These are phyloP conservation scores for Lasioglossum zephyrum DNA, from an alignment of 2,888 invertebrate genomes.

Conservation along the genomic window DNA sequence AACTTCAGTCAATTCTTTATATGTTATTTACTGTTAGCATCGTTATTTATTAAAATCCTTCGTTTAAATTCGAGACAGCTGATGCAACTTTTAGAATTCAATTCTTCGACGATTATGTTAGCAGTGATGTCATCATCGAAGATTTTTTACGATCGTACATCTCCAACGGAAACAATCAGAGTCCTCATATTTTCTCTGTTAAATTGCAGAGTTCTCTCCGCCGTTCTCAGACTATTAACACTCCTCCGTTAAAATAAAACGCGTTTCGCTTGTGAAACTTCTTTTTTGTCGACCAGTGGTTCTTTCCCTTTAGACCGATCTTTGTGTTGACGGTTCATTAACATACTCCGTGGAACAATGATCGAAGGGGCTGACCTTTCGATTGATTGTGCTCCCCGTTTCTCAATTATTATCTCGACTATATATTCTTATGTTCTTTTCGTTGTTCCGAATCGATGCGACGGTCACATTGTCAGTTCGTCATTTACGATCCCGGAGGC, in stretches of 20 bases:
- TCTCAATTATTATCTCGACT: neutral
- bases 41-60: too few relatives aligned
- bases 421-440: constrained; percentile 9
- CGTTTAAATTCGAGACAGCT: too few relatives aligned
- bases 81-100: too few relatives aligned
- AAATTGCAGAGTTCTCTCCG: neutral
- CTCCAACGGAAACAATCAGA: neutral
- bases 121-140: neutral
- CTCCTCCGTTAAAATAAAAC: neutral
- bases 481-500: neutral
- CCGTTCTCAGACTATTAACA: neutral
- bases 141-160: neutral
- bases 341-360: constrained; percentile 7
- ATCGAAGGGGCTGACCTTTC: constrained; percentile 23
- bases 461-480: constrained; percentile 12
- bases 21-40: neutral
- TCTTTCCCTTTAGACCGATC: neutral
- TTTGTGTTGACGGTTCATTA: neutral
- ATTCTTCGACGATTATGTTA: neutral
- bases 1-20: neutral
- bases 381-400: neutral
- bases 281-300: neutral
- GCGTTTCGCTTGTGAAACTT: neutral
- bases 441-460: constrained; percentile 3
- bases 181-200: neutral